Conservation (phyloP, 2,113 vertebrate genomes). For the Bungarus multicinctus region DNA sequence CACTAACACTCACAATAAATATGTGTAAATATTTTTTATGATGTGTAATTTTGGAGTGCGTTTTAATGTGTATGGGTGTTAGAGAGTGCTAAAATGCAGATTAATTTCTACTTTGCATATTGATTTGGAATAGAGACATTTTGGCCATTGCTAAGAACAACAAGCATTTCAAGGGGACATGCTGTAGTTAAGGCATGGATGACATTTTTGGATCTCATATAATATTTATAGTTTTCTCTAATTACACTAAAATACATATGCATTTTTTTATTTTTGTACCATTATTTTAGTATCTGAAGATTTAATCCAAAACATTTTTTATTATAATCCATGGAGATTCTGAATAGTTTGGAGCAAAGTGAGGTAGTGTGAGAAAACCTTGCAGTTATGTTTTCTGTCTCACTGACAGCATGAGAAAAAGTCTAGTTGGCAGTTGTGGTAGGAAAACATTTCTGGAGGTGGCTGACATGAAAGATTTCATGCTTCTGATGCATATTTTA, state of each 20-base stretch:
- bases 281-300: not conserved
- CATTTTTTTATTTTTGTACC: not conserved
- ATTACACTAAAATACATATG: not conserved
- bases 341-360: not conserved
- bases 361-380: not conserved
- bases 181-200: not conserved
- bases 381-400: not conserved
- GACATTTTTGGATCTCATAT: not conserved
- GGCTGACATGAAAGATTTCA: conserved; percentile 9
- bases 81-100: not conserved
- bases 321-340: not conserved
- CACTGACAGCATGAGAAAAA: not conserved
- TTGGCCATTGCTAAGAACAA: not conserved
- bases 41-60: not conserved
- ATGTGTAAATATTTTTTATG: not conserved
- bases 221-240: not conserved
- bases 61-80: not conserved
- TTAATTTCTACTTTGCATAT: not conserved
- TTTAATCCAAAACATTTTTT: conserved; percentile 7
- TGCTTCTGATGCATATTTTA: not conserved
- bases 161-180: not conserved
- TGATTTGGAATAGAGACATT: not conserved
- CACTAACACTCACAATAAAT: not conserved
- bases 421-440: not conserved
- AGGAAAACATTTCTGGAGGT: conserved; percentile 10